A percentile compares a stretch with the other conserved stretches of the same genome.
phyloP scores from a whole-genome alignment of 2,113 vertebrate species.

The Suricata suricatta region DNA sequence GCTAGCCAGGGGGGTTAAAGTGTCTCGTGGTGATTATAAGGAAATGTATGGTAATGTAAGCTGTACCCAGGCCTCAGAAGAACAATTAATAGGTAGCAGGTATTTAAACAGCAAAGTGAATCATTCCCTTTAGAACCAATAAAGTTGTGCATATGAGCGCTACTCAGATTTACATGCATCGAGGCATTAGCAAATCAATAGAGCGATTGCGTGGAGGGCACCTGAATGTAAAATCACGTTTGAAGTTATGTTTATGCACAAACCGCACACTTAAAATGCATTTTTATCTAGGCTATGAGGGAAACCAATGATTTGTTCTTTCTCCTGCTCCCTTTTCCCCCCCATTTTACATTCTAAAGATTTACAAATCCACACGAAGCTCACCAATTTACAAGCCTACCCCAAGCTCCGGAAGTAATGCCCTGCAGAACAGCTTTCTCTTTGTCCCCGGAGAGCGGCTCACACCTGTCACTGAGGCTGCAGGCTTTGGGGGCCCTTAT shows the following conservation, averaged over 20 bases:
- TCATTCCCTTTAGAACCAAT: conserved; percentile 62
- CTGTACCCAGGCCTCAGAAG: conserved; percentile 36
- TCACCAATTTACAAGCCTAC: neutral
- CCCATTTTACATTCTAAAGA: neutral
- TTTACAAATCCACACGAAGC: neutral
- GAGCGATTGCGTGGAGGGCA: neutral
- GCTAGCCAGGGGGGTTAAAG: neutral
- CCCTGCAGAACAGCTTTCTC: neutral
- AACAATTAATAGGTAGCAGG: conserved; percentile 63
- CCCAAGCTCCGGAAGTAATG: neutral
- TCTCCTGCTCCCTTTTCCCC: neutral
- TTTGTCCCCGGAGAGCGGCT: neutral
- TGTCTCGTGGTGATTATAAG: neutral
- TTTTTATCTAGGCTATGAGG: neutral
- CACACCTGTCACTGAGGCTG: neutral
- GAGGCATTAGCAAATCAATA: conserved; percentile 48
- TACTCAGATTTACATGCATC: conserved; percentile 48
- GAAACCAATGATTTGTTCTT: conserved; percentile 53
- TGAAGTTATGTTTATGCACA: conserved; percentile 38
- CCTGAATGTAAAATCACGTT: neutral
- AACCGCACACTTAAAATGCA: conserved; percentile 52
- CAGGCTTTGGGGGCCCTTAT: neutral
- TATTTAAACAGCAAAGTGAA: conserved; percentile 73
- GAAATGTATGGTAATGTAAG: conserved; percentile 54
- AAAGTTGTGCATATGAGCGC: conserved; percentile 39